Evolutionary conservation across 2,113 vertebrate species (phyloP).

Genomic region (Dromiciops gliroides): DNA sequence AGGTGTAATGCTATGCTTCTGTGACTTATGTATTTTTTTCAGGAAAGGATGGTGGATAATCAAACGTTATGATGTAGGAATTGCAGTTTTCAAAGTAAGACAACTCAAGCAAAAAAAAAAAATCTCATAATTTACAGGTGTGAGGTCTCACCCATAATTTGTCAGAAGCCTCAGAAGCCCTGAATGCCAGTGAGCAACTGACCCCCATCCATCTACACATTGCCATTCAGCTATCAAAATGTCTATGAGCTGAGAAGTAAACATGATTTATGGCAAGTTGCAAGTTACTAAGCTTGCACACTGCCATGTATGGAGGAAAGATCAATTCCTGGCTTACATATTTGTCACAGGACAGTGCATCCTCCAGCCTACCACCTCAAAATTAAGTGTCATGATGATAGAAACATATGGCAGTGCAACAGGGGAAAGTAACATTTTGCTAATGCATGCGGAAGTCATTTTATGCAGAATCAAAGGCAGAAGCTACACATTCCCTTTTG

Average conservation of each 20-base stretch:
- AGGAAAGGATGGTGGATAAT: slow-evolving; percentile 36
- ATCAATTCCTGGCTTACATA: slow-evolving; percentile 70
- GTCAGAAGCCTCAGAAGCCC: slow-evolving; percentile 45
- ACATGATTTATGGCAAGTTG: slow-evolving; percentile 64
- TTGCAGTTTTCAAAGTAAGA: slow-evolving; percentile 43
- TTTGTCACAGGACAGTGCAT: slow-evolving; percentile 67
- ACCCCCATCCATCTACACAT: slow-evolving; percentile 57
- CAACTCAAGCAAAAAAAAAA: slow-evolving; percentile 59
- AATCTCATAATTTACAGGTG: slow-evolving; percentile 64
- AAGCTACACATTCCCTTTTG: neutral
- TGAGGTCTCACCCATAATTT: slow-evolving; percentile 63
- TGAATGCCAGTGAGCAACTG: slow-evolving; percentile 61
- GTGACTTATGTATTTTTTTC: slow-evolving; percentile 13
- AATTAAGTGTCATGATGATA: slow-evolving; percentile 74
- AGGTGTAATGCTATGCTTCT: slow-evolving; percentile 22
- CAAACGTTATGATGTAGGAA: slow-evolving; percentile 60
- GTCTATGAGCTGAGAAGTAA: slow-evolving; percentile 61
- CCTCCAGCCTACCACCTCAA: slow-evolving; percentile 70
- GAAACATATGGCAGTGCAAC: slow-evolving; percentile 59
- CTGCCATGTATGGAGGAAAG: slow-evolving; percentile 43
- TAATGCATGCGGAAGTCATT: slow-evolving; percentile 42
- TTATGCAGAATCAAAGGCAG: neutral
- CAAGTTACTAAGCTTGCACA: slow-evolving; percentile 50
- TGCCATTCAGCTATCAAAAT: slow-evolving; percentile 54
- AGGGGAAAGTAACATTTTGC: slow-evolving; percentile 63